A percentile compares a stretch with the other conserved stretches of the same genome.
Evolutionary conservation across 2,797 vertebrate genomes (phyloP).

Genomic region (Cichlasoma orientale): DNA sequence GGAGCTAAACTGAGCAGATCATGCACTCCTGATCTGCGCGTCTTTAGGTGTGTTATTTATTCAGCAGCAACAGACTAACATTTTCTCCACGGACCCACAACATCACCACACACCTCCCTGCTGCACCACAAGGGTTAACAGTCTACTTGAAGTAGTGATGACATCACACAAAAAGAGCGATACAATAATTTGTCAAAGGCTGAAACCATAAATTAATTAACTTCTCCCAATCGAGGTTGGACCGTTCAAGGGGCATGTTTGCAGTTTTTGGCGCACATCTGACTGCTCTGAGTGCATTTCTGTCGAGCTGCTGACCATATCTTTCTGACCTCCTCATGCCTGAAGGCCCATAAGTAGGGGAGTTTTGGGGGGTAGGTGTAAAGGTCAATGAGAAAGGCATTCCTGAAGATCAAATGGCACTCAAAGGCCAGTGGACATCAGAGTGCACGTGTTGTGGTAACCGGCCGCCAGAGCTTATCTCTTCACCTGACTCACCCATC

Average conservation of each 20-base stretch:
- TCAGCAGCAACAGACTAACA: background rate
- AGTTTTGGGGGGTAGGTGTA: conserved; percentile 9
- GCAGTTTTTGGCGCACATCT: background rate
- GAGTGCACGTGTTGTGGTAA: conserved; percentile 15
- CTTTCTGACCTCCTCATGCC: conserved; percentile 10
- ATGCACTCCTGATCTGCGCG: background rate
- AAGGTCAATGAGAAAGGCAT: conserved; percentile 33
- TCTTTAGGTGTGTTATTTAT: background rate
- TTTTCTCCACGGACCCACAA: background rate
- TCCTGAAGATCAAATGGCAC: conserved; percentile 41
- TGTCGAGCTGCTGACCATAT: background rate
- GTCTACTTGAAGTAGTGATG: background rate
- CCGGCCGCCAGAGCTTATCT: conserved; percentile 4
- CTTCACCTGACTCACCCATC: conserved; percentile 14
- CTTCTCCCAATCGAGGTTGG: background rate
- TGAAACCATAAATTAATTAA: background rate
- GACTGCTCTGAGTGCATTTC: background rate
- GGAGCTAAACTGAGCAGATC: background rate
- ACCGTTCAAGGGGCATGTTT: background rate
- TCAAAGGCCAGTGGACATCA: conserved; percentile 41
- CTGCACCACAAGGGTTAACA: background rate
- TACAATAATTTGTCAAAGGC: background rate
- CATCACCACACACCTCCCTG: background rate
- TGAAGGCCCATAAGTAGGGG: background rate
- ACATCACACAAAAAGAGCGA: background rate